phyloP scores from a whole-genome alignment of 1,140 invertebrate genomes.

The Melitaea cinxia region DNA sequence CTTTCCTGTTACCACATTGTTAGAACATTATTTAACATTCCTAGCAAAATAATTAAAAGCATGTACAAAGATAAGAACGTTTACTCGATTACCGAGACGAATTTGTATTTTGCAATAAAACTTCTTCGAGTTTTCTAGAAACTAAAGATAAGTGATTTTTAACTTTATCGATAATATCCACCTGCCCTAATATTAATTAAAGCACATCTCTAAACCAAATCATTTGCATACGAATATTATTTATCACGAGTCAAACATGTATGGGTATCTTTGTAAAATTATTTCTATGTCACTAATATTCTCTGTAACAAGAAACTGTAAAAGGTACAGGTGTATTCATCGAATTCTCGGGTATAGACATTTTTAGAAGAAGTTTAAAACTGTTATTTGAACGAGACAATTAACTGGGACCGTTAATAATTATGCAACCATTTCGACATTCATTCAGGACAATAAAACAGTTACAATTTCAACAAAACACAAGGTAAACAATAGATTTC shows the following conservation, averaged over 20 bases:
- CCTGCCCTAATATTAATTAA: conserved; percentile 29
- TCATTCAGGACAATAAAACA: conserved; percentile 53
- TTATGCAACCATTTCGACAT: conserved; percentile 57
- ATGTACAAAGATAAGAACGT: background rate
- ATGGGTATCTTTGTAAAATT: conserved; percentile 25
- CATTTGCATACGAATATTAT: conserved; percentile 36
- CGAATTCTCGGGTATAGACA: background rate
- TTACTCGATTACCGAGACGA: background rate
- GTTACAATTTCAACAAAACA: conserved; percentile 51
- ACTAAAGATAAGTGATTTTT: conserved; percentile 26
- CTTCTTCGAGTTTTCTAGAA: conserved; percentile 1
- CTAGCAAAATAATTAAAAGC: background rate
- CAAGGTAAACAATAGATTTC: conserved; percentile 51
- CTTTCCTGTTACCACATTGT: conserved; percentile 10
- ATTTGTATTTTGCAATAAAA: conserved; percentile 17
- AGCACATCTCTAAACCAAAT: conserved; percentile 29
- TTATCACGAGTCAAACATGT: conserved; percentile 28
- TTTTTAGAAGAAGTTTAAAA: conserved; percentile 31
- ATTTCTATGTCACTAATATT: conserved; percentile 4
- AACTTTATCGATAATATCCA: conserved; percentile 30
- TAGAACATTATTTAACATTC: conserved; percentile 2
- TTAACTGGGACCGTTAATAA: conserved; percentile 51
- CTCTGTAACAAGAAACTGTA: conserved; percentile 8
- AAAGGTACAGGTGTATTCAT: conserved; percentile 24
- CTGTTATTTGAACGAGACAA: conserved; percentile 48